These are phyloP conservation scores for Forficula auricularia DNA, from an alignment of 1,140 invertebrate species.

Conservation along the genomic window DNA sequence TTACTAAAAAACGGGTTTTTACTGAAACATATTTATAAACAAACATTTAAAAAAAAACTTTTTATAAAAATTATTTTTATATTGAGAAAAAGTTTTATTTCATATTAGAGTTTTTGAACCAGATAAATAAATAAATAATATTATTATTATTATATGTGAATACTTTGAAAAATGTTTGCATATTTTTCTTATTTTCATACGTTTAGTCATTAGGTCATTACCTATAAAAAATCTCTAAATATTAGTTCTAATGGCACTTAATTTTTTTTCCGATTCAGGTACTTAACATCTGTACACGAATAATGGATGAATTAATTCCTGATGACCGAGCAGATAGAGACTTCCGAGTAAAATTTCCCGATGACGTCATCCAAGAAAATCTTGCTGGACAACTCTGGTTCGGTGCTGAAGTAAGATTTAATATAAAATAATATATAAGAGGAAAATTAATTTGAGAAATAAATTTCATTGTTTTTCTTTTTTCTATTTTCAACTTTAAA, in stretches of 20 bases:
- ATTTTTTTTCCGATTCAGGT: constrained; percentile 36
- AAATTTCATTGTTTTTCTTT: constrained; percentile 8
- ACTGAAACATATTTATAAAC: too few species aligned
- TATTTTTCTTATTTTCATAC: constrained; percentile 2
- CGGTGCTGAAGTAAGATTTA: constrained; percentile 71
- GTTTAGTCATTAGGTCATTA: not conserved
- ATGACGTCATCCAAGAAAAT: constrained; percentile 95
- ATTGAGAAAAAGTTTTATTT: too few species aligned
- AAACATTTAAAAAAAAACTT: too few species aligned
- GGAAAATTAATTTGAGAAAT: not conserved
- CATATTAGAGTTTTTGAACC: not conserved
- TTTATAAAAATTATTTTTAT: too few species aligned
- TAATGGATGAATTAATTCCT: constrained; percentile 88
- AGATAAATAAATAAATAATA: not conserved
- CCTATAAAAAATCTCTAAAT: not conserved
- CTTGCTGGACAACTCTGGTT: constrained; percentile 97
- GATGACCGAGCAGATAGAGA: constrained; percentile 78
- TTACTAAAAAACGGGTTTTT: too few species aligned
- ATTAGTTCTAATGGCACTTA: constrained; percentile 3
- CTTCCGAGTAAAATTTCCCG: constrained; percentile 96
- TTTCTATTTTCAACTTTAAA: constrained; percentile 5
- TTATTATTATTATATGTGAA: not conserved
- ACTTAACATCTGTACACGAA: constrained; percentile 77
- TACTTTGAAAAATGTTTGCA: not conserved
- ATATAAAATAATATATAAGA: not conserved